These are phyloP conservation scores for Parnassius glacialis DNA, from an alignment of 2,888 invertebrate genomes.

Conservation along the genomic window DNA sequence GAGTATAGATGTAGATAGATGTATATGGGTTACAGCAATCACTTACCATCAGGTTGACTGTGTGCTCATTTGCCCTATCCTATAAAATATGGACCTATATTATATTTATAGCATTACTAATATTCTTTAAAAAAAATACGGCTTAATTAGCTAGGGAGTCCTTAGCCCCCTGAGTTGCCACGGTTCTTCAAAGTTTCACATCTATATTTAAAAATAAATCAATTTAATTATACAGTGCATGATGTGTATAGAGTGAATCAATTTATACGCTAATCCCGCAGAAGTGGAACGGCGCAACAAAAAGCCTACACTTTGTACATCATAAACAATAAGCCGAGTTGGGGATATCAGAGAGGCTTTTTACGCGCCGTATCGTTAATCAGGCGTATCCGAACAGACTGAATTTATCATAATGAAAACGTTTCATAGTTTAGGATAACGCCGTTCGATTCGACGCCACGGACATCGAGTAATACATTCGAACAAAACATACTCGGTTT, in stretches of 20 bases:
- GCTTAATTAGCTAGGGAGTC: no score
- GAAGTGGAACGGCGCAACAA: neutral
- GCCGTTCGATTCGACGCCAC: neutral
- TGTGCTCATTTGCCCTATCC: no score
- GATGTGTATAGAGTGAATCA: neutral
- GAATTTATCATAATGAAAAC: slow-evolving; percentile 10
- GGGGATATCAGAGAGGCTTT: neutral
- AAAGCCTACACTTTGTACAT: neutral
- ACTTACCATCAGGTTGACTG: no score
- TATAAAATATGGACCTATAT: no score
- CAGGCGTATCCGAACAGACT: neutral
- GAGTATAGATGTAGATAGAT: no score
- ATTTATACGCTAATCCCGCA: neutral
- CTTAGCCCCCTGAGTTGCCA: no score
- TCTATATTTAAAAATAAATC: no score
- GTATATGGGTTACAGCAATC: no score
- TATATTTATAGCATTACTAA: no score
- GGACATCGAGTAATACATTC: slow-evolving; percentile 8
- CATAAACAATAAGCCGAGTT: slow-evolving; percentile 2
- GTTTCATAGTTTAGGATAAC: neutral
- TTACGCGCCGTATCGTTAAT: neutral
- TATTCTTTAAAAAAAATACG: no score
- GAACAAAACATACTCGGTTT: slow-evolving; percentile 14
- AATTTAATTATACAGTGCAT: neutral
- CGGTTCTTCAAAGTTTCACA: no score